Percentiles rank a stretch among this genome's conserved stretches.
phyloP scores from a whole-genome alignment of 2,113 vertebrate species.

The Prietella phreatophila region DNA sequence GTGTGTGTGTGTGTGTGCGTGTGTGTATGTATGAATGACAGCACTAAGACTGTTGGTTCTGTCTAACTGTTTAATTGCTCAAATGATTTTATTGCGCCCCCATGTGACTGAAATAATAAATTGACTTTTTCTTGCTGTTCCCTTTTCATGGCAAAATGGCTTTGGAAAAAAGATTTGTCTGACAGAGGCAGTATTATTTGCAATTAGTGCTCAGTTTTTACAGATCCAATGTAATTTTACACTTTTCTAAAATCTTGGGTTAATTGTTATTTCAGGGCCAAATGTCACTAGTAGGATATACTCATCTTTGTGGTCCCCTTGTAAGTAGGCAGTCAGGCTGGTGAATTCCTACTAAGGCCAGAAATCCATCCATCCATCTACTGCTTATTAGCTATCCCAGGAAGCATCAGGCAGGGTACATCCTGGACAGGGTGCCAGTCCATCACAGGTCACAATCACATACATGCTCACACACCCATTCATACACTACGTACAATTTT shows the following conservation, averaged over 20 bases:
- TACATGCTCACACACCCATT: no score
- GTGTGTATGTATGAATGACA: constrained; percentile 31
- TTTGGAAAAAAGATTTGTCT: not conserved
- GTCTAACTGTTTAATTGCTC: not conserved
- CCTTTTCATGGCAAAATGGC: not conserved
- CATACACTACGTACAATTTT: no score
- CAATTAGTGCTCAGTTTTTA: not conserved
- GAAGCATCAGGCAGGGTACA: no score
- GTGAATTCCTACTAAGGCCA: not conserved
- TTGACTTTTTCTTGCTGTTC: not conserved
- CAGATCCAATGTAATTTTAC: not conserved
- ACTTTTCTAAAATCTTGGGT: not conserved
- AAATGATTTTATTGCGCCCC: constrained; percentile 28
- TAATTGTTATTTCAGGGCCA: not conserved
- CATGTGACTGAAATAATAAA: constrained; percentile 17
- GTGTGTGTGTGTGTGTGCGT: constrained; percentile 30
- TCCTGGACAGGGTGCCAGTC: no score
- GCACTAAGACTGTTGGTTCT: not conserved
- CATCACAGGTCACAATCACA: no score
- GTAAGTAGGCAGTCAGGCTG: not conserved
- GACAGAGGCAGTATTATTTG: not conserved
- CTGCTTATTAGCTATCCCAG: no score
- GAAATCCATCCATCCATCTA: no score
- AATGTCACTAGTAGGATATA: not conserved
- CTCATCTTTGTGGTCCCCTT: not conserved